Evolutionary conservation across 1,140 invertebrate genomes (phyloP), one percentile per base, ranked within the genome.

Genomic region (Drosophila nebulosa): DNA sequence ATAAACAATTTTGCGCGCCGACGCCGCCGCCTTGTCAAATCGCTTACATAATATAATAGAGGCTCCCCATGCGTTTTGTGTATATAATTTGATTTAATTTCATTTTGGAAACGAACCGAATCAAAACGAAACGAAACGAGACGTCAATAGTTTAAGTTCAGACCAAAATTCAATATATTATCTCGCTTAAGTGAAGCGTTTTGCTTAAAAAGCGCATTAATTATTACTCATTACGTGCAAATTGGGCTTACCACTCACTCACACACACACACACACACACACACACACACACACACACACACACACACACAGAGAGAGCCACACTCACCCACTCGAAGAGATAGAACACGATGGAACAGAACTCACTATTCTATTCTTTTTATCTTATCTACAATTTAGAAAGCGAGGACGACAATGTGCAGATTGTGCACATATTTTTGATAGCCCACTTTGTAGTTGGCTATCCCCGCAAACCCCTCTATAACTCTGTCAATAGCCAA

Each of bases 171-270:
- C 71, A 80, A 61, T 76, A 26, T 36, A 56, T 50, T 62, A 61
- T 55, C 9, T 24, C 63, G 50, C 36, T 46, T 46, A 46, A 46
- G 18, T 46, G 9, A 46, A 46, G 14, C 39, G 39, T 46, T 46
- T 46, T 46, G 39, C 39, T 21, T 46, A 66, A 36, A 71, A 60
- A 53, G 59, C 53, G 71, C 56, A 57, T 64, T 85, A 81, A 86
- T 85, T 85, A 71, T 78, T 80, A 68, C 69, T 63, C 61, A 86
- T 85, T 86, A 74, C 59, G 62, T 69, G 62, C 71, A 65, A 64
- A 59, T 66, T 65, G 52, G 52, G 52, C 52, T 55, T 18, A 55
- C 52, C 52, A 53, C 14, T 14, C 39, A 39, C n/a, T 1, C 12
- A 18, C 14, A 39, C 14, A 39, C 36, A n/a, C 10, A 36, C 35